Conservation (phyloP, 1,140 invertebrate genomes). For the Notospermus geniculatus region DNA sequence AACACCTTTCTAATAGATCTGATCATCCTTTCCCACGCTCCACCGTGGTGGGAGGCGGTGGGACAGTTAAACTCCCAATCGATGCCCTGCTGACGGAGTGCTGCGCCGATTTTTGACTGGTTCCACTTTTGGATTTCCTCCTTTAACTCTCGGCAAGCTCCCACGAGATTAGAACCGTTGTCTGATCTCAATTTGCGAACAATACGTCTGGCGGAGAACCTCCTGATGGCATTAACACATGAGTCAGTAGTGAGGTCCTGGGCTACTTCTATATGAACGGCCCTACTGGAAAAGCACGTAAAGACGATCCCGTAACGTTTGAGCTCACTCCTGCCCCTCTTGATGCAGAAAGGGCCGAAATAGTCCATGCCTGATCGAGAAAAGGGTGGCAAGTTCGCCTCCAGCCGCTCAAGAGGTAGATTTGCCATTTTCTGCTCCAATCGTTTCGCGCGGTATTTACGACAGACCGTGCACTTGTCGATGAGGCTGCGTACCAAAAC, state of each 20-base stretch:
- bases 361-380: background rate
- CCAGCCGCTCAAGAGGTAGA: background rate
- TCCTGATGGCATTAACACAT: background rate
- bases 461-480: background rate
- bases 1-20: no score
- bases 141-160: no score
- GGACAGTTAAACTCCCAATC: no score
- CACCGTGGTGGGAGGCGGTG: no score
- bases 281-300: background rate
- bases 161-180: no score
- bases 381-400: background rate
- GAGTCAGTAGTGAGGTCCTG: background rate
- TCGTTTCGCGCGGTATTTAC: background rate
- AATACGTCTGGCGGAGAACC: no score
- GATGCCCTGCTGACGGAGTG: no score
- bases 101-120: no score
- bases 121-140: no score
- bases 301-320: constrained; percentile 6
- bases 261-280: constrained; percentile 5
- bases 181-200: no score
- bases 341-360: background rate
- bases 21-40: no score
- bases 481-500: background rate
- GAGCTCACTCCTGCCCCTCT: background rate
- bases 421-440: constrained; percentile 5